These are phyloP conservation scores for Gymnobelideus leadbeateri DNA, from an alignment of 2,113 vertebrate genomes.

Conservation along the genomic window DNA sequence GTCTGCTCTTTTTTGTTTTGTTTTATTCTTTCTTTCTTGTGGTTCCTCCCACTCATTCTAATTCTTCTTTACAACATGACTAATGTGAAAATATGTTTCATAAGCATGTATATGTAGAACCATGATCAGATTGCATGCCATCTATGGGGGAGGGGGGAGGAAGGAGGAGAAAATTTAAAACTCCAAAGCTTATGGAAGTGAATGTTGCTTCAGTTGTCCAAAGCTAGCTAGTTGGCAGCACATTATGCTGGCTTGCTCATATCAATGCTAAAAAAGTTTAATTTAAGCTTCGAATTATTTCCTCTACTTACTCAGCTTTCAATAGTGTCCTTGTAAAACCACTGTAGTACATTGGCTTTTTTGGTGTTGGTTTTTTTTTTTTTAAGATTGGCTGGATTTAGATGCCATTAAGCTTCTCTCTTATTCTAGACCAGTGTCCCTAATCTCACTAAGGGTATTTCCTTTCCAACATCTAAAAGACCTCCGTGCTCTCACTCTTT, in stretches of 20 bases:
- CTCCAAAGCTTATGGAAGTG: too few species aligned
- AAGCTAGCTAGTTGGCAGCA: slow-evolving; percentile 88
- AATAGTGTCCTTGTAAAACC: slow-evolving; percentile 90
- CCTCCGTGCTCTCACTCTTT: slow-evolving; percentile 93
- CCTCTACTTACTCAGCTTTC: slow-evolving; percentile 90
- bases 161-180: too few species aligned
- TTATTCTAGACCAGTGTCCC: slow-evolving; percentile 91
- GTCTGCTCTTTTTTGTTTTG: too few species aligned
- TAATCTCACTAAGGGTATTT: slow-evolving; percentile 90
- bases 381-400: slow-evolving; percentile 89
- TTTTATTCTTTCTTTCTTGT: too few species aligned
- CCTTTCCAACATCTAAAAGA: slow-evolving; percentile 93
- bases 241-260: slow-evolving; percentile 90
- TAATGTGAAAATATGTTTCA: too few species aligned
- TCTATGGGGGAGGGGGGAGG: too few species aligned
- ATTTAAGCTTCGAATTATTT: slow-evolving; percentile 92
- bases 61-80: too few species aligned
- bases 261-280: slow-evolving; percentile 91
- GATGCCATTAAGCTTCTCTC: slow-evolving; percentile 88
- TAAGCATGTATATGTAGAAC: too few species aligned
- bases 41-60: too few species aligned
- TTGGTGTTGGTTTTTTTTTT: slow-evolving; percentile 79
- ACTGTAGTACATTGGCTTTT: slow-evolving; percentile 83
- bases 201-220: slow-evolving; percentile 86
- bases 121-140: too few species aligned